Base-by-base conservation (phyloP, 2,888 invertebrate species). In the Elysia crispata region DNA sequence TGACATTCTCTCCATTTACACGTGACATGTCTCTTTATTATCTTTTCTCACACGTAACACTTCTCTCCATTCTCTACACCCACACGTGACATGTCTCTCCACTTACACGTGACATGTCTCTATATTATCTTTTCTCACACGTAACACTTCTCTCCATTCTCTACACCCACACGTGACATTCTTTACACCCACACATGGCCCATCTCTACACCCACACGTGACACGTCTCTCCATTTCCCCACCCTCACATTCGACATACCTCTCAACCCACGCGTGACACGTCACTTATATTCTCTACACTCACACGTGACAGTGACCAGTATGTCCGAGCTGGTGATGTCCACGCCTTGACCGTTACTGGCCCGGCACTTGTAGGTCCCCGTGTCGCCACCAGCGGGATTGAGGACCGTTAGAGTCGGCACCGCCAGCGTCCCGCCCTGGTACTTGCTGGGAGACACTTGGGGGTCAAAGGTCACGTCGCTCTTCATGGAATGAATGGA, bases 341-440 rank as follows among this genome's bases (percentile, higher is more conserved):
- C 25, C 3, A 41, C 28, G 23, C 15, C 25, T 20, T 62, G 23
- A 8, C 76, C 76, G 28, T 76, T 76, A 13, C n/a, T 28, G 13
- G 64, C 76, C 49, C 64, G 64, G 28, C 77, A 77, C 23, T 8
- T 67, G 57, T 77, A 77, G 6, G 31, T 67, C 3, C 69, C 67
- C 28, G 50, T n/a, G 28, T 77, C 77, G 33, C 23, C n/a, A 28
- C 31, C 54, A 15, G 8, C 67, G 1, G 69, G 66, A 23, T 28
- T 57, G 1, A 13, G 0, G 30, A 77, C 60, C n/a, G 60, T 60
- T 5, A 60, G 23, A 18, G 6, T 60, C 6, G 60, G 60, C 15
- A 23, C 23, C 8, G 60, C 60, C 60, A 60, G 15, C 20, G 60
- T 60, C 18, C 60, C 69, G n/a, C 60, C 60, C n/a, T 5, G 23